Base-by-base conservation (phyloP, 2,888 invertebrate species). In the Petrophora chlorosata region DNA sequence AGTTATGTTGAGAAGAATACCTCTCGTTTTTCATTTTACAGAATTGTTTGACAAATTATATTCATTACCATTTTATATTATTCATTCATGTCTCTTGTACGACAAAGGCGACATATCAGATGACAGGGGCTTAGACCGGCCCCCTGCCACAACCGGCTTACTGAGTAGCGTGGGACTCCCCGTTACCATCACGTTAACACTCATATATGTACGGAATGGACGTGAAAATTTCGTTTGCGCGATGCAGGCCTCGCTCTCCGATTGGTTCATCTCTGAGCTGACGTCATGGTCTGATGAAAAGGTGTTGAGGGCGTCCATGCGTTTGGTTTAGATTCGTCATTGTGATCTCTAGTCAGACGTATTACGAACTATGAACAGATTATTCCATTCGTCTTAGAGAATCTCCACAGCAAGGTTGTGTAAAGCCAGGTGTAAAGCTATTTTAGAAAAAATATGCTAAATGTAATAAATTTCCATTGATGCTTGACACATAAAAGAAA, bases 91-190 rank as follows among this genome's bases (percentile, higher is more conserved):
- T 61, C 69, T 54, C 67, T 41, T 16, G 45, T 25, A 53, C 61
- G 65, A 60, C 10, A 10, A 22, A 16, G 25, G 3, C 66, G 73
- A 66, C 71, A 72, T 67, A 72, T 71, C 70, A 74, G 77, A 72
- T 70, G 68, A 67, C 71, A 66, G 65, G 62, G 70, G 58, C 45
- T 76, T 71, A 67, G 56, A 53, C 71, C 78, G 79, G 78, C 73
- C 70, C 71, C 59, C 70, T 69, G 68, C 70, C 76, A 70, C 60
- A 29, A 73, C 78, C 76, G 70, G 71, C 61, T 58, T 49, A 61
- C 79, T 66, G 65, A 62, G 78, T 76, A 78, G 71, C 75, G 61
- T 43, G 22, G 78, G 80, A 81, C 79, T 77, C 73, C 78, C 78
- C 67, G 41, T 0, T 0, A 0, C 0, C 0, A 0, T 0, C 0